Conservation (phyloP, 2,888 invertebrate species). For the Tipula confusa region DNA sequence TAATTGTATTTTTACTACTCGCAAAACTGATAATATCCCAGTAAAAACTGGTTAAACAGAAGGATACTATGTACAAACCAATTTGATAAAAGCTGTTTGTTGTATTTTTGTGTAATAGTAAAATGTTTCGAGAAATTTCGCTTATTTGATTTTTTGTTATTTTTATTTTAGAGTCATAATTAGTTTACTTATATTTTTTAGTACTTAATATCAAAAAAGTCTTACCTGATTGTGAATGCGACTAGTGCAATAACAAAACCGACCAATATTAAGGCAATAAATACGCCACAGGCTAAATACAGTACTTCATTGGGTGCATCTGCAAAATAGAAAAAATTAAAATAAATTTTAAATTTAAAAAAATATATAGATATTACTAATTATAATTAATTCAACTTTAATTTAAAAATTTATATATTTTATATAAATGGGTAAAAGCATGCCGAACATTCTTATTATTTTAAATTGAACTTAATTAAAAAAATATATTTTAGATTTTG, state of each 20-base stretch:
- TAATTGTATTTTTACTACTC: not conserved
- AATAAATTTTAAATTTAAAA: no score
- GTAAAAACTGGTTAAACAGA: not conserved
- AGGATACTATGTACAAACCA: not conserved
- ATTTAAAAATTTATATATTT: not conserved
- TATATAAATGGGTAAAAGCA: not conserved
- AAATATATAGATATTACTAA: constrained; percentile 20
- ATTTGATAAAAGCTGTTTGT: not conserved
- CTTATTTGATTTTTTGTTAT: not conserved
- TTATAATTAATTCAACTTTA: not conserved
- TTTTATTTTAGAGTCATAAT: not conserved
- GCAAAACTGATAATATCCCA: not conserved
- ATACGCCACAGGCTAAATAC: constrained; percentile 79
- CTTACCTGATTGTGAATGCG: constrained; percentile 76
- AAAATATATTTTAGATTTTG: not conserved
- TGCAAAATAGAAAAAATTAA: no score
- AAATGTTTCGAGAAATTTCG: not conserved
- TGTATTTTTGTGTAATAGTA: no score
- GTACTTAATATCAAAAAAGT: constrained; percentile 33
- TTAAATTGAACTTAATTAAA: not conserved
- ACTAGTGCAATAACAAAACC: constrained; percentile 74
- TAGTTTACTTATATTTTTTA: not conserved
- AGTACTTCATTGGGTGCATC: constrained; percentile 78
- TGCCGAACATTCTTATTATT: constrained; percentile 3
- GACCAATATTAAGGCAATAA: constrained; percentile 78